phyloP scores from a whole-genome alignment of 2,797 vertebrate genomes.

The Poeciliopsis gracilis region DNA sequence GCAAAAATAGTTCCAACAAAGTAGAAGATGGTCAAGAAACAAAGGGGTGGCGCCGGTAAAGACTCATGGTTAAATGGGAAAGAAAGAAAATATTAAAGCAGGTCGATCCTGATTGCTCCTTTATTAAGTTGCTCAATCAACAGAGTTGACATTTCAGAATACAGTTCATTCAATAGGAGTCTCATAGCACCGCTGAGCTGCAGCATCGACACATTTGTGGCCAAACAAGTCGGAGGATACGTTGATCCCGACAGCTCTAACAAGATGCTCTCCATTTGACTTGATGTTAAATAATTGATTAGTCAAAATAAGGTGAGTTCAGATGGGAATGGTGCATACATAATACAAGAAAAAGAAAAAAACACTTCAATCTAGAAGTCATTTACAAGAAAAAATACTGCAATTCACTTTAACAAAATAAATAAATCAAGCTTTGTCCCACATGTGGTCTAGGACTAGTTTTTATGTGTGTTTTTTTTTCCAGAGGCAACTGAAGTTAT shows the following conservation, averaged over 20 bases:
- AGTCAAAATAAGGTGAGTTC: neutral
- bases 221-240: neutral
- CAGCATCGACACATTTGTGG: neutral
- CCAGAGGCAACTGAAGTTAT: no score
- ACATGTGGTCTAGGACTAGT: neutral
- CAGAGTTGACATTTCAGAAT: neutral
- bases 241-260: neutral
- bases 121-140: neutral
- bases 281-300: neutral
- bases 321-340: neutral
- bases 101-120: neutral
- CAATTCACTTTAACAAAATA: neutral
- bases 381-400: neutral
- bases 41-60: neutral
- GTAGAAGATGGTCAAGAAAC: neutral
- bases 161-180: neutral
- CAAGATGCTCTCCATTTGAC: neutral
- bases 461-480: neutral
- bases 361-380: neutral
- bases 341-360: neutral
- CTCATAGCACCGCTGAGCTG: neutral
- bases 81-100: neutral
- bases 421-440: neutral
- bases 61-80: neutral
- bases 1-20: constrained; percentile 46